Evolutionary conservation across 2,113 vertebrate species (phyloP).

Genomic region (Sinocyclocheilus anophthalmus): DNA sequence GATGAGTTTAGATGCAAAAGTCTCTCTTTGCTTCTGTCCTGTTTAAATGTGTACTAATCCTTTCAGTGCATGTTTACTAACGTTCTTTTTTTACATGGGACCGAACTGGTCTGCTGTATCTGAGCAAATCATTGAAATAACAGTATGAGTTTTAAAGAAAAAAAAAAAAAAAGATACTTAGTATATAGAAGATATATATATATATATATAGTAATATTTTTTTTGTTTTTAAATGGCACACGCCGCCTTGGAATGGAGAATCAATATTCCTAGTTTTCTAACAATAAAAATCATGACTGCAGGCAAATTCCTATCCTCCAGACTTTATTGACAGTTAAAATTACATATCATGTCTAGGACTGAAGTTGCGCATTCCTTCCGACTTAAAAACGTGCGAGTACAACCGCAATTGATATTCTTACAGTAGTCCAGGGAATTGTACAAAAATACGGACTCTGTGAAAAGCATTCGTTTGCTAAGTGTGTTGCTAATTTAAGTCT

Average conservation of each 20-base stretch:
- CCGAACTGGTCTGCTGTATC: not conserved
- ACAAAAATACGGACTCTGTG: constrained; percentile 99
- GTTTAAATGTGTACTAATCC: not conserved
- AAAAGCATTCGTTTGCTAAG: constrained; percentile 97
- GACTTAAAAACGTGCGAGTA: constrained; percentile 99
- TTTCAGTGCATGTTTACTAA: not conserved
- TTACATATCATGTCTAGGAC: constrained; percentile 99
- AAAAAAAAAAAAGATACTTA: too few species aligned
- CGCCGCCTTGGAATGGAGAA: not conserved
- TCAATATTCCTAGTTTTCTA: not conserved
- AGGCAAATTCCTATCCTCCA: constrained; percentile 88
- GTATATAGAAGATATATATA: too few species aligned
- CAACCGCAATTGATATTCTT: constrained; percentile 99
- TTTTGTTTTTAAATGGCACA: too few species aligned
- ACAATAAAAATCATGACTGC: not conserved
- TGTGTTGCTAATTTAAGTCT: constrained; percentile 88
- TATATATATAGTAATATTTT: not conserved
- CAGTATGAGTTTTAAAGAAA: too few species aligned
- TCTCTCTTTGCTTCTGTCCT: too few species aligned
- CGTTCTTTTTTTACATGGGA: too few species aligned
- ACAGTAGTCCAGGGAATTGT: constrained; percentile 99
- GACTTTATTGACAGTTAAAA: constrained; percentile 99
- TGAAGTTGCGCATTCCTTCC: constrained; percentile 98
- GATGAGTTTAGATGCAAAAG: too few species aligned
- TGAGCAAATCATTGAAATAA: not conserved